phyloP scores from a whole-genome alignment of 1,140 invertebrate species.

The Phortica variegata region DNA sequence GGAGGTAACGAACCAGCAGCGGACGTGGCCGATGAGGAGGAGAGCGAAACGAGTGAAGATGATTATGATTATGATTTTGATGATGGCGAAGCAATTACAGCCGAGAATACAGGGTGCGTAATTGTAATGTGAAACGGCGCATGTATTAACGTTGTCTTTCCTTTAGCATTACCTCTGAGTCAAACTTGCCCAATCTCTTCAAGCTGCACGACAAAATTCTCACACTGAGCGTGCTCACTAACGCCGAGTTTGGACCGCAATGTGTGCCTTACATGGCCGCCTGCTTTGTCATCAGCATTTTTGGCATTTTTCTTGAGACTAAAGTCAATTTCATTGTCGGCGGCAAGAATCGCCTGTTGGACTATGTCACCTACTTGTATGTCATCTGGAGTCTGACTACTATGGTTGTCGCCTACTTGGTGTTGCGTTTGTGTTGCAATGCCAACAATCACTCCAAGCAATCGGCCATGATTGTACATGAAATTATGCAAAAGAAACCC shows the following conservation, averaged over 20 bases:
- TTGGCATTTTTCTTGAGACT: slow-evolving; percentile 52
- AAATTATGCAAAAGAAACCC: slow-evolving; percentile 57
- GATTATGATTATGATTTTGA: slow-evolving; percentile 19
- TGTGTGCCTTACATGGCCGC: slow-evolving; percentile 52
- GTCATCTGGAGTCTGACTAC: slow-evolving; percentile 48
- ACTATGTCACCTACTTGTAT: slow-evolving; percentile 43
- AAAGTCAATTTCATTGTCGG: slow-evolving; percentile 51
- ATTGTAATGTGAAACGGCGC: background rate
- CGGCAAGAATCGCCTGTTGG: slow-evolving; percentile 36
- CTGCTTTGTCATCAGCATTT: slow-evolving; percentile 50
- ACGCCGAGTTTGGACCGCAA: slow-evolving; percentile 47
- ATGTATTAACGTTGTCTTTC: background rate
- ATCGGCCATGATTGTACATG: slow-evolving; percentile 54
- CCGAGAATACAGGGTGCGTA: slow-evolving; percentile 31
- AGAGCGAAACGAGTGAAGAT: slow-evolving; percentile 33
- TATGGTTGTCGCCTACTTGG: slow-evolving; percentile 50
- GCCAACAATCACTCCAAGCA: slow-evolving; percentile 50
- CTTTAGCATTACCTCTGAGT: slow-evolving; percentile 37
- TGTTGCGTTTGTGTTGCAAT: slow-evolving; percentile 48
- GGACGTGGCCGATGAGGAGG: slow-evolving; percentile 31
- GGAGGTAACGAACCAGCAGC: background rate
- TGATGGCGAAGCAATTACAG: slow-evolving; percentile 31
- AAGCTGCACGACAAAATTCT: slow-evolving; percentile 50
- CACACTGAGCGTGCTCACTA: slow-evolving; percentile 45
- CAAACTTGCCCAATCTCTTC: slow-evolving; percentile 46